Base-by-base conservation (phyloP, 2,113 vertebrate genomes). In the Haplotaxodon microlepis region DNA sequence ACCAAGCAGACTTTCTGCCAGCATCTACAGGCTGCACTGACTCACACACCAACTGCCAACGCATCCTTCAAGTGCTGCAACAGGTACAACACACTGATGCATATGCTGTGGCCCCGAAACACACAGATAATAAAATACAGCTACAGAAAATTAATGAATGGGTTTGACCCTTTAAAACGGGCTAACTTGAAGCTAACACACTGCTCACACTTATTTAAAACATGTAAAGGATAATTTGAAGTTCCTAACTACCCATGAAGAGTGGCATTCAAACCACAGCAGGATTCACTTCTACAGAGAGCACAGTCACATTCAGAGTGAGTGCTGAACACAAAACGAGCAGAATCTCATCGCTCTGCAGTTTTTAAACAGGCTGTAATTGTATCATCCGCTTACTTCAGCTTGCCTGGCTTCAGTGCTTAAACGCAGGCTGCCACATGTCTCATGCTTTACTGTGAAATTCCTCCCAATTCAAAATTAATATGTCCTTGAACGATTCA, bases 381-480 rank as follows among this genome's bases (percentile, higher is more conserved):
- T 47, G 24, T 29, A 76, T 19, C 24, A 45, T 4, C 21, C 6
- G 8, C 21, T 66, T 8, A 66, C 61, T 66, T 36, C 31, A 40
- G 34, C 63, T 1, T n/a, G 6, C 2, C 69, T 17, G 21, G 38
- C 38, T 45, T 27, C 66, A 69, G 36, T 0, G 0, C 66, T 40
- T 24, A 4, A 42, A 42, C n/a, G n/a, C 38, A 73, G 21, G 12
- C n/a, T 73, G 3, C 24, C 40, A 45, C 71, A 27, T 27, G 69
- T 47, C 57, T 0, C 57, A 3, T 34, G 29, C 57, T 76, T 76
- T 29, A 29, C 2, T 19, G 42, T 47, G 9, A 50, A 19, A 29
- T 19, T 11, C 0, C 0, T 11, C 9, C 9, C 1, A 11, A 47
- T 3, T 50, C 14, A 0, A 47, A 27, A 17, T 29, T 0, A 16